Evolutionary conservation across 2,113 vertebrate species (phyloP), one percentile per base, ranked within the genome.

Genomic region (Tetrax tetrax): DNA sequence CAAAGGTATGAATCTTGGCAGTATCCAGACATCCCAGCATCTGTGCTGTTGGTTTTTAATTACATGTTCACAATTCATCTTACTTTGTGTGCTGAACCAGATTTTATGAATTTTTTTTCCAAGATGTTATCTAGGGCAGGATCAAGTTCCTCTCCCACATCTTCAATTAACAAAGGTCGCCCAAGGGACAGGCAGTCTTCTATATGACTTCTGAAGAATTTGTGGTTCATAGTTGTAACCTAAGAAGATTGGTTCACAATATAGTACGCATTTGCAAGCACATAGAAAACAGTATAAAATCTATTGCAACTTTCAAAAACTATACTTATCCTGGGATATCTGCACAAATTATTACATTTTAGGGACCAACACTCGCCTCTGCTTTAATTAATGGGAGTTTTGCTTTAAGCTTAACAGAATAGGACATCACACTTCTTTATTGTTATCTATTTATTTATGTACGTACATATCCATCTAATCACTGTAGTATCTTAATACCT

Each of bases 71-170:
- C 60, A 57, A 76, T 81, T 57, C 19, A 61, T 86, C 96, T 97
- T 97, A 98, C 98, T 96, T 98, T 99, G 37, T 97, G 96, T 14
- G 97, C 98, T 47, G 98, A 98, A 80, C 98, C 98, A 89, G 98
- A 98, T 95, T 98, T 99, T 81, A 99, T 98, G 95, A 98, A 99
- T 97, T 98, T 99, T 93, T 99, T 99, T 97, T 99, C 98, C 92
- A 99, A 95, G 74, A 99, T 97, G 93, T 98, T 98, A 97, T 99
- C 98, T 82, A 99, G 93, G 61, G 97, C 98, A 15, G 98, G 98
- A 94, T 99, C 98, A 76, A 99, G 97, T 50, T 99, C 98, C 90
- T 99, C 98, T 33, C 98, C 98, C n/a, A 99, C 91, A 43, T 99
- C 98, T 97, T 99, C 98, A 72, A 99, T 89, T 92, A 99, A 97